These are phyloP conservation scores for Papilio xuthus DNA, from an alignment of 1,140 invertebrate genomes.

Conservation along the genomic window DNA sequence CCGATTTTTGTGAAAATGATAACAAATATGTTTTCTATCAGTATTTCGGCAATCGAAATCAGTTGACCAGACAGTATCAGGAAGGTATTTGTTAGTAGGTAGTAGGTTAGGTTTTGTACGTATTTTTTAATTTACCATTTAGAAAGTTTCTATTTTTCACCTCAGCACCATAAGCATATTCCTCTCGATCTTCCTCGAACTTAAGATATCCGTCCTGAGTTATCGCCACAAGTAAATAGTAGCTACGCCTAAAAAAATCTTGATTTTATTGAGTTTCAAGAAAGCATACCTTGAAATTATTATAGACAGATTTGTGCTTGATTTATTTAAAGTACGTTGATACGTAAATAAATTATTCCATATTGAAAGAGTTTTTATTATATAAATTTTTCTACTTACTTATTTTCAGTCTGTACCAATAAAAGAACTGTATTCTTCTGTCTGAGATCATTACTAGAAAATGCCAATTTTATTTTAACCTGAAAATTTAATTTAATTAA, in stretches of 20 bases:
- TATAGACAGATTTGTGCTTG: too few species aligned
- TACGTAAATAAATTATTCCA: too few species aligned
- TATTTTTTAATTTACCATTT: conserved; percentile 80
- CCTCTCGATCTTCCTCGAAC: conserved; percentile 92
- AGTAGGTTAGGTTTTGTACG: too few species aligned
- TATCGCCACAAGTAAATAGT: conserved; percentile 91
- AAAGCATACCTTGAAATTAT: too few species aligned
- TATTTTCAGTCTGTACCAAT: conserved; percentile 91
- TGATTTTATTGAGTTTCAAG: background rate
- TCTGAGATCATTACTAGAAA: conserved; percentile 89
- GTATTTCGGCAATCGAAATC: background rate
- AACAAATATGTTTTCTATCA: too few species aligned
- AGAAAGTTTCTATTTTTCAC: conserved; percentile 90
- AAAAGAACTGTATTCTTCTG: conserved; percentile 89
- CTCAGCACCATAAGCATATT: conserved; percentile 86
- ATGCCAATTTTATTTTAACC: conserved; percentile 90
- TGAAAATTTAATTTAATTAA: conserved; percentile 57
- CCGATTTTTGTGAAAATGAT: too few species aligned
- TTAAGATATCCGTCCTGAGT: conserved; percentile 91
- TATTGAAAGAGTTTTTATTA: too few species aligned
- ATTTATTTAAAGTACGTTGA: too few species aligned
- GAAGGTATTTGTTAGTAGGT: background rate
- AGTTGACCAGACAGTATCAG: too few species aligned
- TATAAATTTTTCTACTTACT: conserved; percentile 84
- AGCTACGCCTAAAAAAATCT: conserved; percentile 86